phyloP scores from a whole-genome alignment of 2,113 vertebrate genomes.

The Oceanodroma tethys region DNA sequence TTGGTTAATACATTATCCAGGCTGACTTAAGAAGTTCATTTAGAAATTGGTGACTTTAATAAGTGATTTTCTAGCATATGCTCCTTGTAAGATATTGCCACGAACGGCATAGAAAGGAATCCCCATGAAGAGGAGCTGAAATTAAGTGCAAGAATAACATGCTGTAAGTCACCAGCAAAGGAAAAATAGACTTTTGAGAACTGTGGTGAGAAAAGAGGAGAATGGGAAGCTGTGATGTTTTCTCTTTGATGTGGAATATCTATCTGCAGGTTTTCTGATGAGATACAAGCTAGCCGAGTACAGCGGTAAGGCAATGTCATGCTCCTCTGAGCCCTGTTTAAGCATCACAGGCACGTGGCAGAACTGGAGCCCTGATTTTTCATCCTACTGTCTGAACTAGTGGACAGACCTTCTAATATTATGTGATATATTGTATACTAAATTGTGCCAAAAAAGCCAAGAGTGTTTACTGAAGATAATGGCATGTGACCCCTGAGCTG shows the following conservation, averaged over 20 bases:
- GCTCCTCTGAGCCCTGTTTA: not conserved
- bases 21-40: not conserved
- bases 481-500: not conserved
- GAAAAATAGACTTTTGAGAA: not conserved
- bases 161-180: not conserved
- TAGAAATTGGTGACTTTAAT: not conserved
- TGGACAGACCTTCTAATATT: not conserved
- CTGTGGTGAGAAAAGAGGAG: not conserved
- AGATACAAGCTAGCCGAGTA: not conserved
- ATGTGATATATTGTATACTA: not conserved
- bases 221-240: not conserved
- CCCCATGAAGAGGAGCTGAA: not conserved
- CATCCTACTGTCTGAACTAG: not conserved
- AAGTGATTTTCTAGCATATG: not conserved
- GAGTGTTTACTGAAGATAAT: not conserved
- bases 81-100: not conserved
- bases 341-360: not conserved
- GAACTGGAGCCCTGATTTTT: not conserved
- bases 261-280: not conserved
- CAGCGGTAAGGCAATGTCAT: not conserved
- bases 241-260: not conserved
- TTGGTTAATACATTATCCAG: not conserved
- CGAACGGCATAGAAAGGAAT: not conserved
- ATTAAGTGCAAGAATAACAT: not conserved
- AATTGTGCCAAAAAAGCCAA: not conserved